Conservation (phyloP, 2,888 invertebrate genomes). For the Emmelina monodactyla region DNA sequence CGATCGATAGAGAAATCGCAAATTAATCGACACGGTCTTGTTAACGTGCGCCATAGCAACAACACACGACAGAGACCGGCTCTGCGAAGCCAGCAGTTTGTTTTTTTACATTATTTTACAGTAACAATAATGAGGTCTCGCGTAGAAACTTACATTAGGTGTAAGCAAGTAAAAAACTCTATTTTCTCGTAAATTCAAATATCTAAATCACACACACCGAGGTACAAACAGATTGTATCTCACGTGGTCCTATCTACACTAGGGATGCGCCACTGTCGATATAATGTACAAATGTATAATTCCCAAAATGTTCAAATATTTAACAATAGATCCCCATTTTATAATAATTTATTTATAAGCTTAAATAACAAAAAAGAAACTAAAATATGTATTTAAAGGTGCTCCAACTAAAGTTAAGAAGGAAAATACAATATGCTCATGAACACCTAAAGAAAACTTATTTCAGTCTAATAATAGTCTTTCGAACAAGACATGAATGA, state of each 20-base stretch:
- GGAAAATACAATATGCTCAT: neutral
- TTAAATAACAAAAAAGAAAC: slow-evolving; percentile 35
- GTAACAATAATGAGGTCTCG: slow-evolving; percentile 38
- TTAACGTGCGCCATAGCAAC: too few relatives aligned
- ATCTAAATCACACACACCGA: slow-evolving; percentile 24
- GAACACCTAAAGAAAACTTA: slow-evolving; percentile 42
- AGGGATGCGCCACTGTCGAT: slow-evolving; percentile 21
- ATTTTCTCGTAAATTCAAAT: slow-evolving; percentile 40
- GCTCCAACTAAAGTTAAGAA: neutral
- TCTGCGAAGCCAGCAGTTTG: too few relatives aligned
- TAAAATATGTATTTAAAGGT: slow-evolving; percentile 21
- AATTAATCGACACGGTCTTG: too few relatives aligned
- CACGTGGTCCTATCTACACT: slow-evolving; percentile 42
- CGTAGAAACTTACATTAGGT: slow-evolving; percentile 25
- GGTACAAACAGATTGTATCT: slow-evolving; percentile 8
- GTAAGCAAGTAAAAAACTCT: slow-evolving; percentile 51
- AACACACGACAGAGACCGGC: too few relatives aligned
- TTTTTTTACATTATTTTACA: too few relatives aligned
- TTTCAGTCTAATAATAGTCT: slow-evolving; percentile 62
- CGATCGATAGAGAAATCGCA: too few relatives aligned
- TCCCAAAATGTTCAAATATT: slow-evolving; percentile 30
- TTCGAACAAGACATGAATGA: slow-evolving; percentile 50
- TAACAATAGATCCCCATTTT: slow-evolving; percentile 43
- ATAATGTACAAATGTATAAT: slow-evolving; percentile 25
- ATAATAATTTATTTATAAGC: slow-evolving; percentile 30